phyloP scores from a whole-genome alignment of 2,113 vertebrate genomes.

The Oostethus manadensis region DNA sequence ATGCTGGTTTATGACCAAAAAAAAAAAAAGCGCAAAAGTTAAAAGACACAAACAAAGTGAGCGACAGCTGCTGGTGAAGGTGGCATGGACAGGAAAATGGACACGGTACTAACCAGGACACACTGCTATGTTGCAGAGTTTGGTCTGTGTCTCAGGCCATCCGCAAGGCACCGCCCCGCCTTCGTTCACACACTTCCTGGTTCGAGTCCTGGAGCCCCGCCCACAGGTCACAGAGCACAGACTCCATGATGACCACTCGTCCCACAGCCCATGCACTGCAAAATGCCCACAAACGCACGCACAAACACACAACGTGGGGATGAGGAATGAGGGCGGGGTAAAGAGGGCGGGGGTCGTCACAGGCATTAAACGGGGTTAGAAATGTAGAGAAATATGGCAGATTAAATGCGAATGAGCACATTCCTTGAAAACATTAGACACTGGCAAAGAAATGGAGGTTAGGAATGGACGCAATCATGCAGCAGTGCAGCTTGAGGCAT shows the following conservation, averaged over 20 bases:
- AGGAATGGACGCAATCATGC: constrained; percentile 36
- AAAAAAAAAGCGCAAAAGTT: not conserved
- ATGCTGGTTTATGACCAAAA: no score
- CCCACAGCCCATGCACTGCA: constrained; percentile 88
- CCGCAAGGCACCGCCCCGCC: constrained; percentile 76
- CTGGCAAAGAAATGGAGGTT: constrained; percentile 30
- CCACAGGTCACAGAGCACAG: constrained; percentile 94
- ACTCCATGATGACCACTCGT: constrained; percentile 93
- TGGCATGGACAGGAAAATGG: constrained; percentile 52
- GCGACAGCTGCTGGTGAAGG: not conserved
- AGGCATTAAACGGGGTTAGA: constrained; percentile 43
- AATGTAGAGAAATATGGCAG: constrained; percentile 50
- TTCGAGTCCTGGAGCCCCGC: constrained; percentile 86
- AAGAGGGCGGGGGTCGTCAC: constrained; percentile 9
- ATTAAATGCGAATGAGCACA: constrained; percentile 47
- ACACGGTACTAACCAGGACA: constrained; percentile 89
- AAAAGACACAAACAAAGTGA: not conserved
- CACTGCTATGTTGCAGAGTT: constrained; percentile 87
- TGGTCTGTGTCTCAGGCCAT: constrained; percentile 85
- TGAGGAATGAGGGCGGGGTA: constrained; percentile 42
- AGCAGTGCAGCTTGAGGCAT: constrained; percentile 38
- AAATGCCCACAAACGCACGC: constrained; percentile 54
- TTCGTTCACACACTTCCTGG: constrained; percentile 81
- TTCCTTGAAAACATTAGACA: constrained; percentile 19
- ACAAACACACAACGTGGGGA: constrained; percentile 37